Evolutionary conservation across 2,113 vertebrate species (phyloP).

Genomic region (Sebastes fasciatus): DNA sequence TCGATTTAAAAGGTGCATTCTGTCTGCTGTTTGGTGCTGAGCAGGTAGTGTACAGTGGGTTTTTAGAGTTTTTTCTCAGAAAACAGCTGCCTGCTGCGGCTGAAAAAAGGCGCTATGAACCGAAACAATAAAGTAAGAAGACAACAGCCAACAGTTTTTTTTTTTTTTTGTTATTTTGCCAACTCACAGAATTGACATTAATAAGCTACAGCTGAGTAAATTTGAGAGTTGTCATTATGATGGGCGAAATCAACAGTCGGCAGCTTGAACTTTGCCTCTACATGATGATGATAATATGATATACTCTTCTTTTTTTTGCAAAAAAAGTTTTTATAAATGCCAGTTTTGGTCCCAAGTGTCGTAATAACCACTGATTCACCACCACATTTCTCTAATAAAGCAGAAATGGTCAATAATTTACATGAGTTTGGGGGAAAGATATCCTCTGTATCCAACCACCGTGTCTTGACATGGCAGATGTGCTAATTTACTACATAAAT

Average conservation of each 20-base stretch:
- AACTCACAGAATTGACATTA: background rate
- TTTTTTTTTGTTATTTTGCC: background rate
- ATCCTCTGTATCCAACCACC: constrained; percentile 15
- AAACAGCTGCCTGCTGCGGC: too few relatives aligned
- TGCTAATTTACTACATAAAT: background rate
- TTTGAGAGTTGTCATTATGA: background rate
- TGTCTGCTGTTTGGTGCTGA: too few relatives aligned
- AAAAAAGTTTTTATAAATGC: background rate
- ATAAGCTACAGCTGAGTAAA: background rate
- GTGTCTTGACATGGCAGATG: constrained; percentile 16
- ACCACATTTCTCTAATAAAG: background rate
- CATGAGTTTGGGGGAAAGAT: constrained; percentile 18
- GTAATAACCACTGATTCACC: background rate
- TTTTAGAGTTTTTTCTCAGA: too few relatives aligned
- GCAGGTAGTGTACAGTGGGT: too few relatives aligned
- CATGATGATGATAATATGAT: background rate
- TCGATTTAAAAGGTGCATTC: too few relatives aligned
- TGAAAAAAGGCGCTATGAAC: background rate
- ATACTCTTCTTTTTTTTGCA: background rate
- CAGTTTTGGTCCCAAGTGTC: background rate
- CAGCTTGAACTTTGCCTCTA: background rate
- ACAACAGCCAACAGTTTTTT: too few relatives aligned
- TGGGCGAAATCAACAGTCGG: background rate
- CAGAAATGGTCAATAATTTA: constrained; percentile 32
- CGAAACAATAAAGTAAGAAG: background rate